phyloP scores from a whole-genome alignment of 2,113 vertebrate genomes.

The Tursiops truncatus region DNA sequence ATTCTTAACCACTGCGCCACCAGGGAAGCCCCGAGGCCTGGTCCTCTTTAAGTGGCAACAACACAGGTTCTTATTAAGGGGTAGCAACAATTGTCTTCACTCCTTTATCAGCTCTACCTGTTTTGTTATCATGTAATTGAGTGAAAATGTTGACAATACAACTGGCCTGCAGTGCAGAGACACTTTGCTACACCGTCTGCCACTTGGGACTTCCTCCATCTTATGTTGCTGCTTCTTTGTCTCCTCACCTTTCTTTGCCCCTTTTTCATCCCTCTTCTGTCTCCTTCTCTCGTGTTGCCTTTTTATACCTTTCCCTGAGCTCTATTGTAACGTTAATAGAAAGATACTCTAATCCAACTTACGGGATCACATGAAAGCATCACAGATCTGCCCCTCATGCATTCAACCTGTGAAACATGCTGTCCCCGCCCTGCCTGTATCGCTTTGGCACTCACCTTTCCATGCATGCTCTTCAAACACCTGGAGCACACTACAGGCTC shows the following conservation, averaged over 20 bases:
- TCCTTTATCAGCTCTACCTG: not conserved
- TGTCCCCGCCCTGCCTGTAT: rapidly evolving
- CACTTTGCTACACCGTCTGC: not conserved
- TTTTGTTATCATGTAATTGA: not conserved
- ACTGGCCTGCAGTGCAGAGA: not conserved
- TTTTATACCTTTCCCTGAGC: not conserved
- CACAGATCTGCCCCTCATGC: not conserved
- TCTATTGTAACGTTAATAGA: not conserved
- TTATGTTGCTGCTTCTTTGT: not conserved
- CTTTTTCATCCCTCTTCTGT: not conserved
- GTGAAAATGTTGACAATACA: not conserved
- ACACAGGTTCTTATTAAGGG: not conserved
- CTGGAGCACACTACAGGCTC: not conserved
- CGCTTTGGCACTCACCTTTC: not conserved
- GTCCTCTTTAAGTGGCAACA: not conserved
- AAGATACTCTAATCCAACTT: not conserved
- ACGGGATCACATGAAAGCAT: not conserved
- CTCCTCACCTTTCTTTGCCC: not conserved
- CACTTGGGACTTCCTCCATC: not conserved
- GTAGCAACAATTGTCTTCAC: not conserved
- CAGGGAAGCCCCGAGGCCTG: not conserved
- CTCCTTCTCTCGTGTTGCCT: not conserved
- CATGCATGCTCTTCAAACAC: not conserved
- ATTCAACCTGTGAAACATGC: not conserved
- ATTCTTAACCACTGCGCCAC: no score